A percentile compares a stretch with the other conserved stretches of the same genome.
Conservation (phyloP, 1,140 invertebrate genomes). For the Dreissena rostriformis region DNA sequence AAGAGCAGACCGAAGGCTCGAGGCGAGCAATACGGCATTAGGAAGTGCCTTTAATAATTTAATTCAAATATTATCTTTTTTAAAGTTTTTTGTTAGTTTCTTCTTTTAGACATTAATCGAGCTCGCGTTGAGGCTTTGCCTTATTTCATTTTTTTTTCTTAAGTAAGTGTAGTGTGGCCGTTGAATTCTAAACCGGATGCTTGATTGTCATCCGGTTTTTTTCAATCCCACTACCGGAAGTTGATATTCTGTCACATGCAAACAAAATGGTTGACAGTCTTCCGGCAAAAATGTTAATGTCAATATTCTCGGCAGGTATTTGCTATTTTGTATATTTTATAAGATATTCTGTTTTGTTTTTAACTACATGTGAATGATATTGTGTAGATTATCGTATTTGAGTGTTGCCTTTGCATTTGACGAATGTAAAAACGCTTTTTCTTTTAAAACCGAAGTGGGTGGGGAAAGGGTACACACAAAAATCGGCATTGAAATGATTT, state of each 20-base stretch:
- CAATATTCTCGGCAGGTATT: slow-evolving; percentile 29
- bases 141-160: too few species aligned
- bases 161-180: too few species aligned
- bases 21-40: too few species aligned
- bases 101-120: too few species aligned
- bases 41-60: too few species aligned
- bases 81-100: too few species aligned
- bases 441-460: not conserved
- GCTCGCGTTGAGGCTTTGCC: too few species aligned
- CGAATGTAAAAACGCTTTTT: not conserved
- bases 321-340: not conserved
- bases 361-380: not conserved
- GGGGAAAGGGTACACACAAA: not conserved
- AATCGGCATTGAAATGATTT: not conserved
- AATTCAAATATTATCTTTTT: too few species aligned
- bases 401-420: not conserved
- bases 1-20: too few species aligned
- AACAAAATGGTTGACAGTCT: slow-evolving; percentile 52
- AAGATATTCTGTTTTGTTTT: not conserved
- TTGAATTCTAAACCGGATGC: too few species aligned
- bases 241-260: slow-evolving; percentile 55
- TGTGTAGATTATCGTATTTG: not conserved
- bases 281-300: slow-evolving; percentile 58
- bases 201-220: too few species aligned
- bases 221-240: not conserved